Evolutionary conservation across 1,140 invertebrate genomes (phyloP).

Genomic region (Drosophila repletoides): DNA sequence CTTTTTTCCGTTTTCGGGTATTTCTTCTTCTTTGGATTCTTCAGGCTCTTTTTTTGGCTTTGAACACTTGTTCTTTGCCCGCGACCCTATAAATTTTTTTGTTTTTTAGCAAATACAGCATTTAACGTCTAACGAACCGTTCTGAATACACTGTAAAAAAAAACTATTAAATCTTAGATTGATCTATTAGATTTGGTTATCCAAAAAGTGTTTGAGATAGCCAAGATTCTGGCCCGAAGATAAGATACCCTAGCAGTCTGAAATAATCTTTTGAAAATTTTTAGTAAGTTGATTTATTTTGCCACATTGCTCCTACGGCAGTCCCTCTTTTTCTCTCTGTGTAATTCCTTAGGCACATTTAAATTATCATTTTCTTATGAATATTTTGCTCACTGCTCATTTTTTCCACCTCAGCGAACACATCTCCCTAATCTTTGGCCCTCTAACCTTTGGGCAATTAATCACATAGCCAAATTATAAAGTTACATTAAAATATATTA

Average conservation of each 20-base stretch:
- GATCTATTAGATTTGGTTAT: no score
- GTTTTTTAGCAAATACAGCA: conserved; percentile 39
- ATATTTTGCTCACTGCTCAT: conserved; percentile 54
- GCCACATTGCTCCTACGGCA: no score
- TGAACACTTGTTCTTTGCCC: conserved; percentile 22
- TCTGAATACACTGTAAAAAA: no score
- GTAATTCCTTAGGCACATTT: no score
- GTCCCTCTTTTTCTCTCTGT: no score
- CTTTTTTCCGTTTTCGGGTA: conserved; percentile 21
- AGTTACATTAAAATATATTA: conserved; percentile 58
- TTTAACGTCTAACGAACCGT: conserved; percentile 38
- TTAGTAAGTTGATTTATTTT: no score
- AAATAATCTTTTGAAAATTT: no score
- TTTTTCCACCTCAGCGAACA: conserved; percentile 64
- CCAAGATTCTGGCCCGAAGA: no score
- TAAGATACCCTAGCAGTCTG: no score
- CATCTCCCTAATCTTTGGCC: no score
- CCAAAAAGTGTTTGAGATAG: no score
- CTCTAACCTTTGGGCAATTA: conserved; percentile 46
- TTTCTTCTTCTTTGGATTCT: not conserved
- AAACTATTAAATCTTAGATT: no score
- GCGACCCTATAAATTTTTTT: conserved; percentile 37
- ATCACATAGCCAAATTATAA: conserved; percentile 58
- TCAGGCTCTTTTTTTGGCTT: not conserved
- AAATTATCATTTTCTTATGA: conserved; percentile 23